Conservation (phyloP, 2,888 invertebrate species). For the Sinodicranocentrus sp. region DNA sequence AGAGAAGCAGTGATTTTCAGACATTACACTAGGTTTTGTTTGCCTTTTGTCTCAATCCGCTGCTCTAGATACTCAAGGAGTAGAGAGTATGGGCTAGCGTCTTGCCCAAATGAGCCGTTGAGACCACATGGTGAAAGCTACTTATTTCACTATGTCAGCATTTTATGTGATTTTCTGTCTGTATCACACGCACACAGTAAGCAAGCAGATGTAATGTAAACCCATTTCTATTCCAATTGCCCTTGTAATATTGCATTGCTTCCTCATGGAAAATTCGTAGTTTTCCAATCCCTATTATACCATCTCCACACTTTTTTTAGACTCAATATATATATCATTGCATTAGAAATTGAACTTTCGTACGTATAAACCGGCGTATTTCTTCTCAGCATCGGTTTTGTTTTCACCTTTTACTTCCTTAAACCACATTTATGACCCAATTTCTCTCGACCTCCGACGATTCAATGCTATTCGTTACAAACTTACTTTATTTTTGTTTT, state of each 20-base stretch:
- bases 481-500: constrained; percentile 2
- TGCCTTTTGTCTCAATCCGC: constrained; percentile 33
- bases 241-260: neutral
- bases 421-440: constrained; percentile 57
- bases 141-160: constrained; percentile 47
- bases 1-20: constrained; percentile 42
- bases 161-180: constrained; percentile 48
- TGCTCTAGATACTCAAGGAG: neutral
- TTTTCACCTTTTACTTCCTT: constrained; percentile 39
- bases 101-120: constrained; percentile 36
- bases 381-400: constrained; percentile 30
- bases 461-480: constrained; percentile 9
- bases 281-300: too few relatives aligned
- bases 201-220: neutral
- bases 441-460: constrained; percentile 45
- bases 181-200: neutral
- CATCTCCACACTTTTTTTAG: too few relatives aligned
- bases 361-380: too few relatives aligned
- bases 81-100: neutral
- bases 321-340: neutral
- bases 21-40: constrained; percentile 24
- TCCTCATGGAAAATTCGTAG: too few relatives aligned
- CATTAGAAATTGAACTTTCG: too few relatives aligned
- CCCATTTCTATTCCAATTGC: constrained; percentile 37
- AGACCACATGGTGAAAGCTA: constrained; percentile 51